Percentiles rank a stretch among this genome's conserved stretches.
These are phyloP conservation scores for Eumerus sabulonum DNA, from an alignment of 2,888 invertebrate species.

Conservation along the genomic window DNA sequence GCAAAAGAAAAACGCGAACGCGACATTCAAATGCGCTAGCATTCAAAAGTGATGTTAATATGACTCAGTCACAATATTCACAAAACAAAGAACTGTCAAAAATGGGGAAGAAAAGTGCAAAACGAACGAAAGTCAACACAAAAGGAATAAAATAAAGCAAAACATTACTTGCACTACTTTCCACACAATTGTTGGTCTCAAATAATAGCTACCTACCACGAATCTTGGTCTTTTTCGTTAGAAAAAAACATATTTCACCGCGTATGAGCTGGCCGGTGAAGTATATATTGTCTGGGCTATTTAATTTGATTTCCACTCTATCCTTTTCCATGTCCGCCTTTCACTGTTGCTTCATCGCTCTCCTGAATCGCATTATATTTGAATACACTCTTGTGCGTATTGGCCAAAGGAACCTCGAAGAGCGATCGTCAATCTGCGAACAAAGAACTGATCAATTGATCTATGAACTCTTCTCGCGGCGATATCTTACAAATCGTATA, in stretches of 20 bases:
- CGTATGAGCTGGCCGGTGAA: constrained; percentile 76
- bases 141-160: constrained; percentile 19
- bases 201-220: constrained; percentile 73
- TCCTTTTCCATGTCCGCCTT: constrained; percentile 71
- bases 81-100: constrained; percentile 58
- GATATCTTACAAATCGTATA: no score
- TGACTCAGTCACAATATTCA: constrained; percentile 62
- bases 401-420: no score
- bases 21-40: no score
- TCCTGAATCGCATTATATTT: no score
- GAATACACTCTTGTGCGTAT: no score
- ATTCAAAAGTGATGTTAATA: constrained; percentile 1
- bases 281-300: constrained; percentile 76
- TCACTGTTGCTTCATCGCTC: constrained; percentile 48
- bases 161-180: constrained; percentile 3
- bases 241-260: constrained; percentile 76
- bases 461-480: no score
- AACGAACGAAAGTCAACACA: constrained; percentile 43
- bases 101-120: constrained; percentile 19
- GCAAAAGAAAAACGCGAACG: no score
- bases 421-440: constrained; percentile 1
- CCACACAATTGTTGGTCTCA: background rate
- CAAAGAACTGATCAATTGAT: constrained; percentile 23
- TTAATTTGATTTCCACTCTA: constrained; percentile 77
- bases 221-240: constrained; percentile 77